Evolutionary conservation across 2,888 invertebrate species (phyloP), one percentile per base, ranked within the genome.

Genomic region (Isoperla grammatica): DNA sequence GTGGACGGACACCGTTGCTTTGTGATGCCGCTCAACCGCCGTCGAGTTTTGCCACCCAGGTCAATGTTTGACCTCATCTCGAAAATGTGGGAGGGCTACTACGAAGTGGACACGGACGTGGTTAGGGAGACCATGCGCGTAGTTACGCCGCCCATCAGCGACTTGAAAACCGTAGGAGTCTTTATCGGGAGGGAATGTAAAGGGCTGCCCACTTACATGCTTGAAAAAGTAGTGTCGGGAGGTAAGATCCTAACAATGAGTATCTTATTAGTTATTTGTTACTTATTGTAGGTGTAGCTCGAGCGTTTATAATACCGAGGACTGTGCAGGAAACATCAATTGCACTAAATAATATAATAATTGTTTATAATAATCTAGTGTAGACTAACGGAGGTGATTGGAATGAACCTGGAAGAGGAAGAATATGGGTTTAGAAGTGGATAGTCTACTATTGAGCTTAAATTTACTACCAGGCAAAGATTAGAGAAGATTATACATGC

Each of bases 21-120:
- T 76, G 83, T 93, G 15, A 92, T 95, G 90, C 88, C 90, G 1
- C 77, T 96, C 71, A 88, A 95, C 76, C 83, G 88, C 29, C 80
- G 80, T 35, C 77, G 83, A 59, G 88, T 93, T 63, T 76, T 90
- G 69, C 85, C 88, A 42, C 96, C 96, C 2, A 83, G 81, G 66
- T 87, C 87, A 68, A 81, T 90, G 72, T 81, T 82, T 67, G 95
- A 94, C 78, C 82, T 88, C 13, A 79, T 93, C 65, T 78, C 81
- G 65, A 91, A 90, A 75, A 87, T 92, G 83, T 82, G 83, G 74
- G 82, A 84, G 65, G 86, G 86, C 9, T 88, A 89, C 71, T 91
- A 90, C 72, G 83, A 86, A 69, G 89, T 94, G 49, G 86, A 94
- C 71, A 89, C 91, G 45, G 81, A 84, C 65, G 82, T 86, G 65